Base-by-base conservation (phyloP, 2,888 invertebrate genomes). In the Lissocephala sabroskyi region DNA sequence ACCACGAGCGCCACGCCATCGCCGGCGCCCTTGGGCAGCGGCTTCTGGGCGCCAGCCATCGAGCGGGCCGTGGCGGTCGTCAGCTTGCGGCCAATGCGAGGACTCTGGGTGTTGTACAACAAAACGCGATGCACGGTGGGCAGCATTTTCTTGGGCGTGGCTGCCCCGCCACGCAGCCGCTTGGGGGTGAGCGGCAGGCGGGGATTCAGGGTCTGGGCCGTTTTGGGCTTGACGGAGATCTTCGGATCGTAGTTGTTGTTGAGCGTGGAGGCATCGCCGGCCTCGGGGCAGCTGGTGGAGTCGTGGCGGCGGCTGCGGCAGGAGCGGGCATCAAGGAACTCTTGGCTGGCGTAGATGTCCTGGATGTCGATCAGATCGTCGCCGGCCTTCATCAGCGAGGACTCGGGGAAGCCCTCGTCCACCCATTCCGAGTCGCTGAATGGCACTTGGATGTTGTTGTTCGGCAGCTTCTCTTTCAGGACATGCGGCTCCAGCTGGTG, bases 51-150 rank as follows among this genome's bases (percentile, higher is more conserved):
- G 16, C 6, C 16, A 26, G 35, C 9, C 11, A 10, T 32, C 30
- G 9, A 13, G 14, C n/a, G n/a, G n/a, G n/a, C n/a, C n/a, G n/a
- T n/a, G n/a, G n/a, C n/a, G n/a, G 30, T 6, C 11, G 30, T 13
- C 30, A 13, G 30, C 54, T 79, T 79, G 41, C 79, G 79, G 13
- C 79, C 56, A 37, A 74, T 55, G 26, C 80, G 61, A 26, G 82
- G 82, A 55, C 83, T 82, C 49, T 79, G 76, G 41, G 65, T 81
- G 59, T 81, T 83, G 45, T 83, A 83, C 14, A 83, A 59, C 32
- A 83, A 63, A 11, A 83, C 81, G 18, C 83, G 66, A 30, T 71
- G 81, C 1, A 73, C 61, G 23, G 79, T 73, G 18, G 82, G 73
- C 37, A 80, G 60, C 16, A 59, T 56, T 53, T 78, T 79, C 33